These are phyloP conservation scores for Leucosticte australis DNA, from an alignment of 2,113 vertebrate genomes.

Conservation along the genomic window DNA sequence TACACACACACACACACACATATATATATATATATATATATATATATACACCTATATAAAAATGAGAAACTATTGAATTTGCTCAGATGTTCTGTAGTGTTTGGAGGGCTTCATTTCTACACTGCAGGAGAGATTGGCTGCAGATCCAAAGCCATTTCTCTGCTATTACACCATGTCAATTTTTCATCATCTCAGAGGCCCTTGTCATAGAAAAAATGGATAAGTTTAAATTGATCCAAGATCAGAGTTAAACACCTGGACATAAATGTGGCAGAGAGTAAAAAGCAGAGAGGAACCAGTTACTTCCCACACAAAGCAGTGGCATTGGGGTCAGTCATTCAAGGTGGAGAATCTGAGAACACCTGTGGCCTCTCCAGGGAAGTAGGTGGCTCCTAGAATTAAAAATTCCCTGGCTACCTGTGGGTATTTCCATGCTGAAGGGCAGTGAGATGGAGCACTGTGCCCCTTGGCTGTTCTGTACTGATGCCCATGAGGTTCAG, in stretches of 20 bases:
- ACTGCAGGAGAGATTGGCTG: background rate
- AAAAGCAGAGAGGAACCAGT: background rate
- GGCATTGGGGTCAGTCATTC: background rate
- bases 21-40: background rate
- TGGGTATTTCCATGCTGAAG: background rate
- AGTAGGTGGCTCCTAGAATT: background rate
- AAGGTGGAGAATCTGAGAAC: background rate
- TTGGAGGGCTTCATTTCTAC: background rate
- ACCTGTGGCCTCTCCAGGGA: background rate
- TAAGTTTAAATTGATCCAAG: constrained; percentile 33
- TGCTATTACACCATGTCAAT: constrained; percentile 35
- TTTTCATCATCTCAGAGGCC: constrained; percentile 39
- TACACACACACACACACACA: background rate
- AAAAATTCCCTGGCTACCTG: background rate
- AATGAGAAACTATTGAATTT: background rate
- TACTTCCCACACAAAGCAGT: background rate
- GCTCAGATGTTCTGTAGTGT: background rate
- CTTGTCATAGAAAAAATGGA: constrained; percentile 20
- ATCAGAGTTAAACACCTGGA: constrained; percentile 50
- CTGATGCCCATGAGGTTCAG: background rate
- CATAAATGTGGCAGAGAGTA: background rate
- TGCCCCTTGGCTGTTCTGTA: background rate
- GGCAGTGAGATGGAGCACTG: background rate
- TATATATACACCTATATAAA: background rate
- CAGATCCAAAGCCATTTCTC: background rate